Percentiles rank a stretch among this genome's conserved stretches.
phyloP scores from a whole-genome alignment of 2,113 vertebrate species.

The Chionomys nivalis region DNA sequence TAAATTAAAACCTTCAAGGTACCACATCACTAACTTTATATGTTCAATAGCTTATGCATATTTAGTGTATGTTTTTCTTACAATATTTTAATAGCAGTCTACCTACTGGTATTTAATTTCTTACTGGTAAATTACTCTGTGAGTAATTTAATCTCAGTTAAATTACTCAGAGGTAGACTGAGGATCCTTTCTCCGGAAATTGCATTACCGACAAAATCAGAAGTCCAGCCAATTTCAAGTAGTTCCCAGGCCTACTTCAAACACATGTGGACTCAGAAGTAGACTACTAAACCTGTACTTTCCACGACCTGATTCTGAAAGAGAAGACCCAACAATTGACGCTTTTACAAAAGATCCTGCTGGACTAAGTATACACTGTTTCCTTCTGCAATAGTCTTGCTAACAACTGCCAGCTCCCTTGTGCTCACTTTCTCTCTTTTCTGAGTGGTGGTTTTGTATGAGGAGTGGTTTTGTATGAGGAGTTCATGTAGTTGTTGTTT shows the following conservation, averaged over 20 bases:
- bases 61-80: not conserved
- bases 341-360: not conserved
- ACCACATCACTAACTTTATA: not conserved
- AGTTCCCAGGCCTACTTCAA: not conserved
- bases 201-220: not conserved
- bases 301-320: not conserved
- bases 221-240: not conserved
- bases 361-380: accelerated
- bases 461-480: not conserved
- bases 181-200: conserved; percentile 14
- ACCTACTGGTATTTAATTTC: not conserved
- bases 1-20: not conserved
- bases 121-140: no score
- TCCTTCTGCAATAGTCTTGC: not conserved
- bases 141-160: no score
- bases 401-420: not conserved
- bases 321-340: not conserved
- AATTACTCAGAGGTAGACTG: not conserved
- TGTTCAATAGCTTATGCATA: not conserved
- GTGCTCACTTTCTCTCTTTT: not conserved
- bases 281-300: not conserved
- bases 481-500: not conserved
- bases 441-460: not conserved
- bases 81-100: not conserved
- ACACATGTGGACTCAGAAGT: not conserved